Percentiles rank a stretch among this genome's conserved stretches.
phyloP scores from a whole-genome alignment of 2,113 vertebrate species.

The Amphiprion ocellaris region DNA sequence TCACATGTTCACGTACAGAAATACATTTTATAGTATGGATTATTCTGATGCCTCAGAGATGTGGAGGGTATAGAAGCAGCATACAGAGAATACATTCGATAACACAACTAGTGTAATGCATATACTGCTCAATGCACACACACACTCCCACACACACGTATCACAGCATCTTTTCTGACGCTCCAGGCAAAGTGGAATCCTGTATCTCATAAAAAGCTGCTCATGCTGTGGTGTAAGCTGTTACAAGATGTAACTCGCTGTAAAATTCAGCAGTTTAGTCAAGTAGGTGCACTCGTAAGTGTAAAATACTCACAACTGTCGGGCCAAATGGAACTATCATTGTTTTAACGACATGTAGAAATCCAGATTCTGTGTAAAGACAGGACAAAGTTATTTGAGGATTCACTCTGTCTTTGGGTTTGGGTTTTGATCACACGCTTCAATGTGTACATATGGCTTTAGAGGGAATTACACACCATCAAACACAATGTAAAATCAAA shows the following conservation, averaged over 20 bases:
- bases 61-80: no score
- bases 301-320: neutral
- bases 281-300: neutral
- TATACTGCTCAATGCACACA: neutral
- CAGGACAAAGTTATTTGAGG: no score
- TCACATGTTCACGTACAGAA: neutral
- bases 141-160: neutral
- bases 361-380: no score
- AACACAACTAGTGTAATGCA: neutral
- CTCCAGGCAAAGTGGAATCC: neutral
- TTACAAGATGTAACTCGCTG: no score
- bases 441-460: no score
- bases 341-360: no score
- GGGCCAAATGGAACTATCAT: neutral
- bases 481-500: no score
- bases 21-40: slow-evolving; percentile 4
- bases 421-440: no score
- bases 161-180: neutral
- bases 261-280: neutral
- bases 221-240: neutral
- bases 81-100: neutral
- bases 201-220: neutral
- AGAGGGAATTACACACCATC: no score
- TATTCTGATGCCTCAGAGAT: neutral
- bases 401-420: no score